These are phyloP conservation scores for Macquaria ambigua DNA, from an alignment of 2,113 vertebrate species.

Conservation along the genomic window DNA sequence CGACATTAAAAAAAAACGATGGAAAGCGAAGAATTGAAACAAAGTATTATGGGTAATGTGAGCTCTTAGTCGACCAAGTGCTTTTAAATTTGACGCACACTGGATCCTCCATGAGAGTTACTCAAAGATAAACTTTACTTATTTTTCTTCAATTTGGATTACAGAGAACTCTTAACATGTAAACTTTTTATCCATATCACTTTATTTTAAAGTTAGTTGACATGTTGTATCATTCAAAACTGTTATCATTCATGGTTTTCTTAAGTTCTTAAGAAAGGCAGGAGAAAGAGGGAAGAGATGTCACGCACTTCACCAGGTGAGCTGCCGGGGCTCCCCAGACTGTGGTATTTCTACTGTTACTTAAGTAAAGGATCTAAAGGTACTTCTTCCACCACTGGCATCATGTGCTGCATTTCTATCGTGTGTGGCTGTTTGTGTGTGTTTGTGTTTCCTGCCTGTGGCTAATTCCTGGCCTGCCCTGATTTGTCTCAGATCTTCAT, in stretches of 20 bases:
- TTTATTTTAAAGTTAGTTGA: neutral
- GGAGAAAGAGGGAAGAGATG: no score
- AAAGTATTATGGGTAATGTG: neutral
- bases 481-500: slow-evolving; percentile 59
- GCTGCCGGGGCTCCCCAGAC: no score
- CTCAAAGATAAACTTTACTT: neutral
- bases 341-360: no score
- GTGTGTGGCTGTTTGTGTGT: slow-evolving; percentile 29
- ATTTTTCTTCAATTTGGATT: neutral
- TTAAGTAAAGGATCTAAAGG: no score
- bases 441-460: slow-evolving; percentile 58
- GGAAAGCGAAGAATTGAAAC: neutral
- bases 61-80: neutral
- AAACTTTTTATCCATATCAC: neutral
- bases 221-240: no score
- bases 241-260: neutral
- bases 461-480: slow-evolving; percentile 72
- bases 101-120: neutral
- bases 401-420: slow-evolving; percentile 38
- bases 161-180: neutral
- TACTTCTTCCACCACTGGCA: no score
- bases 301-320: no score
- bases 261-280: neutral
- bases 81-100: no score
- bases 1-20: neutral